Percentiles rank a stretch among this genome's conserved stretches.
Evolutionary conservation across 2,113 vertebrate genomes (phyloP).

Genomic region (Hippocampus guttulatus): DNA sequence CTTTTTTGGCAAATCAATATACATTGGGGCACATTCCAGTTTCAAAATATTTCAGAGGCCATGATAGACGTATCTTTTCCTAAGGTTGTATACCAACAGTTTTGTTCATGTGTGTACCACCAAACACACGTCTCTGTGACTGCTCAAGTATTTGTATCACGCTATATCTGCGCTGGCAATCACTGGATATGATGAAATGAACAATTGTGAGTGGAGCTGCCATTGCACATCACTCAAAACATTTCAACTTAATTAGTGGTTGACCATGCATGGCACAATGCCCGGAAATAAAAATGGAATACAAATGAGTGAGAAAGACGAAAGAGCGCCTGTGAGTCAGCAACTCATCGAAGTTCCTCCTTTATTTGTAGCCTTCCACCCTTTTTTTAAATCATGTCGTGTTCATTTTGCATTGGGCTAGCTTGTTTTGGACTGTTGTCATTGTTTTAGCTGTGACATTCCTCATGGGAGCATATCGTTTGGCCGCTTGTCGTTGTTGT

Average conservation of each 20-base stretch:
- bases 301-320: conserved; percentile 17
- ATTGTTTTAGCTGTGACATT: background rate
- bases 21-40: too few species aligned
- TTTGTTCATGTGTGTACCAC: too few species aligned
- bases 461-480: background rate
- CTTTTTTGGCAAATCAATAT: too few species aligned
- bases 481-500: background rate
- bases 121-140: background rate
- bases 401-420: background rate
- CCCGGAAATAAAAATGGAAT: conserved; percentile 34
- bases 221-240: conserved; percentile 50
- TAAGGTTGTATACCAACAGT: background rate
- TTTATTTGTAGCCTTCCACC: background rate
- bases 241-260: conserved; percentile 46
- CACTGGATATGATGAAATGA: conserved; percentile 31
- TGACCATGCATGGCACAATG: conserved; percentile 7
- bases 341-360: background rate
- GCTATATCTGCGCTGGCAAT: conserved; percentile 3
- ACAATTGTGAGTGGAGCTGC: conserved; percentile 33
- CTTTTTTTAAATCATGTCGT: background rate
- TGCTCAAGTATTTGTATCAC: conserved; percentile 8
- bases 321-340: background rate
- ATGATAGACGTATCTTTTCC: background rate
- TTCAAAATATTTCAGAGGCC: too few species aligned
- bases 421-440: background rate